phyloP scores from a whole-genome alignment of 2,797 vertebrate genomes.

The Sebastes reedi region DNA sequence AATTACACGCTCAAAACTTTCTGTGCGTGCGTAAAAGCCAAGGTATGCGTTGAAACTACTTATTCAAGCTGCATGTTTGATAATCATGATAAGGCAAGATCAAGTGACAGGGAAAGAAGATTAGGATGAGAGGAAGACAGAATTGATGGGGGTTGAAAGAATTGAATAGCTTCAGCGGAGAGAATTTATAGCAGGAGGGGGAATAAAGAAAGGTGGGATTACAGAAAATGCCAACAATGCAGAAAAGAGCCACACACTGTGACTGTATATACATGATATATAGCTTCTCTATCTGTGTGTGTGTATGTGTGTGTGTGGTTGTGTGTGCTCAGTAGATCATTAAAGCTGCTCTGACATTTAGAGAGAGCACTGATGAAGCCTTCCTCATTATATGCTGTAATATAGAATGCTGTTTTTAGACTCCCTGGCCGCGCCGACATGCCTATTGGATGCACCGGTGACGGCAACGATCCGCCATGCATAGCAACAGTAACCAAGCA shows the following conservation, averaged over 20 bases:
- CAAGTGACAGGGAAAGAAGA: neutral
- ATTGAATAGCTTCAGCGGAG: conserved; percentile 31
- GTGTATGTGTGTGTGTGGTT: conserved; percentile 1
- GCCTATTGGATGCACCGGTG: conserved; percentile 79
- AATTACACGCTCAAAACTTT: conserved; percentile 32
- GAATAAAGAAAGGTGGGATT: conserved; percentile 55
- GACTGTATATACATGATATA: conserved; percentile 13
- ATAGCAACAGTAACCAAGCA: conserved; percentile 87
- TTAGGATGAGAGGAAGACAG: neutral
- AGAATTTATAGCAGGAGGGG: conserved; percentile 39
- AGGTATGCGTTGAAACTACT: neutral
- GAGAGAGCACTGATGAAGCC: conserved; percentile 77
- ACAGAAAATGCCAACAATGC: conserved; percentile 56
- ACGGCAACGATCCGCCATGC: conserved; percentile 74
- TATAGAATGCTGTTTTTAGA: conserved; percentile 82
- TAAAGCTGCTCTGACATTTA: conserved; percentile 80
- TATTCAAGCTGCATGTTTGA: conserved; percentile 10
- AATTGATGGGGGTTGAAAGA: conserved; percentile 11
- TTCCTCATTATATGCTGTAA: conserved; percentile 77
- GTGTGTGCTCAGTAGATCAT: conserved; percentile 55
- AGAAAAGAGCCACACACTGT: conserved; percentile 53
- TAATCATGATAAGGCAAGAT: conserved; percentile 4
- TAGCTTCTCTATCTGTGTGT: conserved; percentile 15
- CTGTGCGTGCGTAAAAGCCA: neutral
- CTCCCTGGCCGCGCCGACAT: conserved; percentile 60